These are phyloP conservation scores for Linnaemya tessellans DNA, from an alignment of 2,888 invertebrate species.

Conservation along the genomic window DNA sequence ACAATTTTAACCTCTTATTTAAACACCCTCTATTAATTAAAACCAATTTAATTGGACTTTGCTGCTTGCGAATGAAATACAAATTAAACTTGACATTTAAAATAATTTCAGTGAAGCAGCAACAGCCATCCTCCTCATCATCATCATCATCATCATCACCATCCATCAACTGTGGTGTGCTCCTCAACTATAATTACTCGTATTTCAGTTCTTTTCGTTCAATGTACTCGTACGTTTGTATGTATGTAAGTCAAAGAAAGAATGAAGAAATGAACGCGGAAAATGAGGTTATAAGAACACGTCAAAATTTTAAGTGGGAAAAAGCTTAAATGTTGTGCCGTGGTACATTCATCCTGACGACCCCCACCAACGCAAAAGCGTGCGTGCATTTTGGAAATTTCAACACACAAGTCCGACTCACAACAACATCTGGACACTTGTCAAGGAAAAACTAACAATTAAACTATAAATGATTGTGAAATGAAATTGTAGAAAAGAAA, in stretches of 20 bases:
- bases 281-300: constrained; percentile 53
- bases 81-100: constrained; percentile 58
- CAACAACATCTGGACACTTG: constrained; percentile 1
- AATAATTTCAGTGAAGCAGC: constrained; percentile 43
- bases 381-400: constrained; percentile 22
- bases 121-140: neutral
- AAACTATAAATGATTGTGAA: constrained; percentile 3
- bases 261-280: constrained; percentile 22
- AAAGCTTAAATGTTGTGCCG: neutral
- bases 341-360: neutral
- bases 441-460: constrained; percentile 2
- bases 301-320: constrained; percentile 28
- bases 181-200: constrained; percentile 36
- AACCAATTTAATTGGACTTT: constrained; percentile 31
- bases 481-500: neutral
- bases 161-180: neutral
- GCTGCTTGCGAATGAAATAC: constrained; percentile 9
- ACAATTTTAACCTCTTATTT: constrained; percentile 23
- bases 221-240: neutral
- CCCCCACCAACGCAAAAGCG: constrained; percentile 36
- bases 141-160: neutral
- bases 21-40: constrained; percentile 36
- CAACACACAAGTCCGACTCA: neutral
- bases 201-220: constrained; percentile 24
- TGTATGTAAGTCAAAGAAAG: constrained; percentile 12